These are phyloP conservation scores for Calliscelio sp. DNA, from an alignment of 2,888 invertebrate genomes.

Conservation along the genomic window DNA sequence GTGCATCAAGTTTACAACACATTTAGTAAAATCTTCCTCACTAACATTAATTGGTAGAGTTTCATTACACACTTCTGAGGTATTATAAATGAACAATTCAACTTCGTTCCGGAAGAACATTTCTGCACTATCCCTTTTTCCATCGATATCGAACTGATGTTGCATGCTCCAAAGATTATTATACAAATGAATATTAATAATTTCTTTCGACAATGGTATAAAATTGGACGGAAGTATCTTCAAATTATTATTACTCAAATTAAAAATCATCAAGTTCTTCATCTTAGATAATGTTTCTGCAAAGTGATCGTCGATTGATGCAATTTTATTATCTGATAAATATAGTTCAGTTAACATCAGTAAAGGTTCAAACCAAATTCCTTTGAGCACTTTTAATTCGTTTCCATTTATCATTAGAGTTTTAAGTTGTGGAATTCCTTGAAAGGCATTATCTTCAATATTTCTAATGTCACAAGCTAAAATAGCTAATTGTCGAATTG, in stretches of 20 bases:
- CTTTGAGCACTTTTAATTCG: conserved; percentile 23
- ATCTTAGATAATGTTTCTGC: conserved; percentile 18
- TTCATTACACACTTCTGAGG: conserved; percentile 12
- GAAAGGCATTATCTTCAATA: conserved; percentile 42
- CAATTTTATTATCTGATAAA: conserved; percentile 22
- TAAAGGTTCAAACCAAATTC: conserved; percentile 48
- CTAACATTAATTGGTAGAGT: conserved; percentile 19
- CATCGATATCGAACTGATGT: conserved; percentile 38
- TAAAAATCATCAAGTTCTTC: neutral
- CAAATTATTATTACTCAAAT: conserved; percentile 13
- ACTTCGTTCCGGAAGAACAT: neutral
- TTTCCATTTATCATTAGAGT: neutral
- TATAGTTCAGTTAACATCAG: neutral
- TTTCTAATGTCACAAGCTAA: conserved; percentile 1
- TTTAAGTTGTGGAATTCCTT: conserved; percentile 2
- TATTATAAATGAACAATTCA: neutral
- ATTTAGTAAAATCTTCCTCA: conserved; percentile 29
- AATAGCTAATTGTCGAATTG: neutral
- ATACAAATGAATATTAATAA: neutral
- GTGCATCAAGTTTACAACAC: conserved; percentile 10
- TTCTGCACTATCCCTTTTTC: neutral
- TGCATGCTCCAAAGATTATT: conserved; percentile 30
- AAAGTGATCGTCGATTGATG: conserved; percentile 38
- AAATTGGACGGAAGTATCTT: conserved; percentile 31
- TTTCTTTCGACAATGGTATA: neutral